Base-by-base conservation (phyloP, 2,888 invertebrate species). In the Drosophila mettleri region DNA sequence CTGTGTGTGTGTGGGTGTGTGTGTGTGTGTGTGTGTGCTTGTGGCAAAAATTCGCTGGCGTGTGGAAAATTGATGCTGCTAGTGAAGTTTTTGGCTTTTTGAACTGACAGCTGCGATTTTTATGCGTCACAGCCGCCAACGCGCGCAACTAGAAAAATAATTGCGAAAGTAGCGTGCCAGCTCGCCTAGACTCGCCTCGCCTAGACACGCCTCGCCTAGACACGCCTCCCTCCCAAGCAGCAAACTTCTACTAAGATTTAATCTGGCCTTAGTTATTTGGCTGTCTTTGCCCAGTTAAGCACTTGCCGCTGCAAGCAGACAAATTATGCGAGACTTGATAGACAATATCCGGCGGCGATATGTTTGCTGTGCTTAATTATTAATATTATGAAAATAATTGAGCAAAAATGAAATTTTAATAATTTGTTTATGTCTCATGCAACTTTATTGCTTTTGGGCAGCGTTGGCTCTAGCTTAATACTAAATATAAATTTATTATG, bases 11-110 rank as follows among this genome's bases (percentile, higher is more conserved):
- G 34, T 33, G 20, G 51, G 55, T 33, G 29, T 55, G 52, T 38
- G 16, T 36, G 24, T 49, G 27, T 78, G 60, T 58, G 59, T 59
- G 55, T 60, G 68, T 69, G 45, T 60, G 63, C 38, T 45, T 61
- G 61, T 61, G 67, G 66, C 65, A 43, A 69, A 81, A 80, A 77
- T 70, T 51, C 66, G 69, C 68, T 80, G 80, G 87, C 59, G 70
- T 80, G 78, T 69, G 80, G 73, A 76, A 85, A 85, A 85, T 85
- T 85, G 85, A 87, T 85, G 85, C 83, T 87, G 86, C 62, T 76
- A 65, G 57, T 82, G 74, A 88, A 84, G 88, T 88, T 86, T 88
- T 86, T 85, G 88, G 78, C 86, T 86, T 86, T 88, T 82, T 83
- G 78, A 85, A 84, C 86, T 80, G 88, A 86, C 86, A 88, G 82